Conservation (phyloP, 2,888 invertebrate species). For the Cataglyphis albicans region DNA sequence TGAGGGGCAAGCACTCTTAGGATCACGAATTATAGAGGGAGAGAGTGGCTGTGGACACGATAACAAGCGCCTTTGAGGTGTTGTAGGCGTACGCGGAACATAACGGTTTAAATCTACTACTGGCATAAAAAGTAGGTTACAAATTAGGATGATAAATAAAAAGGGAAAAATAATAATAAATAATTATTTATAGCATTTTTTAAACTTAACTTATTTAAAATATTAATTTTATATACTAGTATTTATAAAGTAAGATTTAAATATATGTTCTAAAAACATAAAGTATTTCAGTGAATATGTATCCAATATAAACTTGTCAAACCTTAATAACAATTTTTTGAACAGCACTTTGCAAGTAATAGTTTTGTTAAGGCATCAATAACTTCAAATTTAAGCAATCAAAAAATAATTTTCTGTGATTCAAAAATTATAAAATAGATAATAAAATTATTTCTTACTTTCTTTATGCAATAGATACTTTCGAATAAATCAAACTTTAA, state of each 20-base stretch:
- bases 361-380: background rate
- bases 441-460: slow-evolving; percentile 1
- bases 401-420: background rate
- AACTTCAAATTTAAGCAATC: background rate
- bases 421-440: slow-evolving; percentile 8
- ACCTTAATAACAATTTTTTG: background rate
- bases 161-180: slow-evolving; percentile 37
- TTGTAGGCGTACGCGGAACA: slow-evolving; percentile 77
- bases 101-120: slow-evolving; percentile 75
- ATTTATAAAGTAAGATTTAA: background rate
- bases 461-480: slow-evolving; percentile 1
- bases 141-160: slow-evolving; percentile 25
- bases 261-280: background rate
- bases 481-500: background rate
- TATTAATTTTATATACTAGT: background rate
- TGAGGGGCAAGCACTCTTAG: slow-evolving; percentile 83
- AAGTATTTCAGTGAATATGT: slow-evolving; percentile 13
- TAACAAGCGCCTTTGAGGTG: slow-evolving; percentile 80
- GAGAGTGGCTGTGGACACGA: slow-evolving; percentile 79
- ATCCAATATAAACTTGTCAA: background rate
- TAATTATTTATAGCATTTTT: slow-evolving; percentile 48
- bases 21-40: slow-evolving; percentile 65
- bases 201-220: slow-evolving; percentile 8
- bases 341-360: slow-evolving; percentile 6
- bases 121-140: slow-evolving; percentile 39